phyloP scores from a whole-genome alignment of 1,140 invertebrate species.

The Lucilia sericata region DNA sequence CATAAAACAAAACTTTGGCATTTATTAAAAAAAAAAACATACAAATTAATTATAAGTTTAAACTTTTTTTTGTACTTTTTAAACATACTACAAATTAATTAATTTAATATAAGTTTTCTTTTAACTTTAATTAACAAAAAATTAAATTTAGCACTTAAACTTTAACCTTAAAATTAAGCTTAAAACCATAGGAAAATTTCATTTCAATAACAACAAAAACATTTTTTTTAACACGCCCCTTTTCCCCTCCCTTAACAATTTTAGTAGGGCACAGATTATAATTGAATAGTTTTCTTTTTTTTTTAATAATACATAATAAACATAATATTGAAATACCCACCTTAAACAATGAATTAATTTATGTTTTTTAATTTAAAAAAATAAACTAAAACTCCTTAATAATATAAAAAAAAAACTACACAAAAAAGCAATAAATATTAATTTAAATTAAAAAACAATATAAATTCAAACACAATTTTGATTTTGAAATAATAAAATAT shows the following conservation, averaged over 20 bases:
- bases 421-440: background rate
- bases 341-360: background rate
- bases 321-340: slow-evolving; percentile 7
- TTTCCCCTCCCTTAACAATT: background rate
- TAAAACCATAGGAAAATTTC: background rate
- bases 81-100: too few relatives aligned
- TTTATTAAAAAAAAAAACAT: slow-evolving; percentile 22
- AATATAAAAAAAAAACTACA: background rate
- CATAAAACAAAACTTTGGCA: slow-evolving; percentile 18
- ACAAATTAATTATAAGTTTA: slow-evolving; percentile 25
- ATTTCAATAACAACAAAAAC: background rate
- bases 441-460: background rate
- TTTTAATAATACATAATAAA: background rate
- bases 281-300: background rate
- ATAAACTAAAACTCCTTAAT: background rate
- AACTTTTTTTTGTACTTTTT: background rate
- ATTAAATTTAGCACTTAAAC: background rate
- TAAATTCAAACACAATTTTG: background rate
- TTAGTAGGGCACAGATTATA: background rate
- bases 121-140: slow-evolving; percentile 8
- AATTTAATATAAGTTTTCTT: too few relatives aligned
- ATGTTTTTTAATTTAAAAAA: background rate
- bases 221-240: too few relatives aligned
- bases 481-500: background rate
- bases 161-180: background rate